Base-by-base conservation (phyloP, 2,888 invertebrate species). In the Stramonita haemastoma region DNA sequence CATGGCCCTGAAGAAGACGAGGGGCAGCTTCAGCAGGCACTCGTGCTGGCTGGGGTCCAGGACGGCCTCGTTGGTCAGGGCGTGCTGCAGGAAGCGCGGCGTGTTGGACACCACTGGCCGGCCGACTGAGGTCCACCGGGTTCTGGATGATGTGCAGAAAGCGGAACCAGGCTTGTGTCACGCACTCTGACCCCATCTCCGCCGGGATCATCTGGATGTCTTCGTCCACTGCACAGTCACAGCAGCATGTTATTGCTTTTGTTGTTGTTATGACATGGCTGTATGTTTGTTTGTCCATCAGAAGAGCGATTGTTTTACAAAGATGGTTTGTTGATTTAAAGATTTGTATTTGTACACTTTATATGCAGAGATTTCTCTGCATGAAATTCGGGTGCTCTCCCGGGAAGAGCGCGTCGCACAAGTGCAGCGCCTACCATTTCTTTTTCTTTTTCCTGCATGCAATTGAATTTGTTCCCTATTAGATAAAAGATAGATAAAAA, bases 161-260 rank as follows among this genome's bases (percentile, higher is more conserved):
- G 91, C 99, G 97, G 96, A 98, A 99, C 99, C 99, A 99, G 94
- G 98, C 98, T 96, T 99, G 99, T 90, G 98, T 98, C 77, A 99
- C 97, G 91, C 98, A 98, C 92, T 96, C 96, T 95, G 98, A 98
- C 83, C 97, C 97, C 98, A 99, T 99, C 87, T 97, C 97, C 0
- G 97, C 95, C 2, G 98, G 98, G 90, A 99, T 98, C 85, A 99
- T 96, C 93, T 97, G 97, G 6, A 97, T 97, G 95, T 99, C 98
- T 93, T 99, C 98, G 92, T 98, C 98, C 92, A 97, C 98, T 98
- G 93, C 70, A 8, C 15, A 17, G 6, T 0, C 66, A 66, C 1
- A 66, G 46, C 46, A 46, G 8, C 46, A 46, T 46, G 46, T 5
- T 46, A 46, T 46, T 46, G 46, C 2, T 46, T 2, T 46, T 46